Evolutionary conservation across 2,797 vertebrate genomes (phyloP).

Genomic region (Astyanax mexicanus): DNA sequence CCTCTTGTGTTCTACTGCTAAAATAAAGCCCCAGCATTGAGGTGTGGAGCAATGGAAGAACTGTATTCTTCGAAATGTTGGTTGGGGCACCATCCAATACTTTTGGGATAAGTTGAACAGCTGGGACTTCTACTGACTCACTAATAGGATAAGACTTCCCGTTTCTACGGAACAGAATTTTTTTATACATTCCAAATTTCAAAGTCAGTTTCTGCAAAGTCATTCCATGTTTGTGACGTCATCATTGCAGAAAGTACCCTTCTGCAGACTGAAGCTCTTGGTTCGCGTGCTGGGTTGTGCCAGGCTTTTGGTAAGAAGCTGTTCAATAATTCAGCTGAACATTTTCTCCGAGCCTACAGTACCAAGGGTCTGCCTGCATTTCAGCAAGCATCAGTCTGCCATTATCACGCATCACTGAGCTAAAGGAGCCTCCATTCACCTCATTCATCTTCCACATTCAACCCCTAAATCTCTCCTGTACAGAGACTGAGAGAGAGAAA

Average conservation of each 20-base stretch:
- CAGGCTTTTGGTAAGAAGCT: slow-evolving; percentile 20
- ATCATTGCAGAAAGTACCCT: slow-evolving; percentile 1
- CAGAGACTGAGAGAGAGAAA: slow-evolving; percentile 17
- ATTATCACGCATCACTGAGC: slow-evolving; percentile 49
- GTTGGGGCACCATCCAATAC: too few relatives aligned
- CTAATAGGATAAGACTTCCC: too few relatives aligned
- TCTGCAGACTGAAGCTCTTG: neutral
- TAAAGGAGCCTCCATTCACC: slow-evolving; percentile 33
- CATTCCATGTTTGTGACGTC: neutral
- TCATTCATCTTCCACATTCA: slow-evolving; percentile 8
- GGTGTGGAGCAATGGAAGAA: too few relatives aligned
- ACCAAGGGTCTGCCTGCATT: slow-evolving; percentile 23
- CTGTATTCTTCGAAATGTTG: too few relatives aligned
- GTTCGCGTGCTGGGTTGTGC: slow-evolving; percentile 6
- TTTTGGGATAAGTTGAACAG: too few relatives aligned
- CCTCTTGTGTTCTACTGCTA: too few relatives aligned
- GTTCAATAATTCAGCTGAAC: slow-evolving; percentile 52
- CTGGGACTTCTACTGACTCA: too few relatives aligned
- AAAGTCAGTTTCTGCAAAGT: slow-evolving; percentile 15
- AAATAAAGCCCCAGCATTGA: too few relatives aligned
- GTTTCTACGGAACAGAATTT: too few relatives aligned
- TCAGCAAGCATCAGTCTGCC: slow-evolving; percentile 43
- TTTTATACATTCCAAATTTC: too few relatives aligned
- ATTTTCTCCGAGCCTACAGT: slow-evolving; percentile 22
- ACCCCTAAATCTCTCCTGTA: slow-evolving; percentile 2